Base-by-base conservation (phyloP, 1,140 invertebrate species). In the Formica selysi region DNA sequence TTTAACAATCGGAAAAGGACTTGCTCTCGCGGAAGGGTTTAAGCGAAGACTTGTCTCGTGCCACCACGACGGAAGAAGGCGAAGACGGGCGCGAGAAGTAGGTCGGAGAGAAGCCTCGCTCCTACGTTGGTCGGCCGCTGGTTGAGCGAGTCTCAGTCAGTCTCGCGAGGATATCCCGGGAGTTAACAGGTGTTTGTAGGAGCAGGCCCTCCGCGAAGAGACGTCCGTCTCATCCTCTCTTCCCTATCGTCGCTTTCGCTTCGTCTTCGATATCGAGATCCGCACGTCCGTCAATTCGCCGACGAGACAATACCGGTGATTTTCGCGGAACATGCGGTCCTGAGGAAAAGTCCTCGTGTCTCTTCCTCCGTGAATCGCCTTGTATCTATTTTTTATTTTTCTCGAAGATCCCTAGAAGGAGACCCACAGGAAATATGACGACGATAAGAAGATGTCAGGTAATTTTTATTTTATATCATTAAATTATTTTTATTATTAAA, bases 161-260 rank as follows among this genome's bases (percentile, higher is more conserved):
- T 95, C 94, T 95, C 88, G 91, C 92, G 79, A 95, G 93, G 94
- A 93, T 94, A 93, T 94, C 92, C 94, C 93, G 92, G 93, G 93
- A 93, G 94, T 94, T 91, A 95, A 95, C 94, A 95, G 94, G 95
- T 95, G 94, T 89, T 51, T 51, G 74, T 88, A 91, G 90, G 73
- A 89, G 61, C 76, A 74, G 90, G 68, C 78, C 48, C 71, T 86
- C 70, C 76, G 32, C 13, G 19, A 22, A 36, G 59, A 68, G 68
- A 61, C 68, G 19, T 76, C 51, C 8, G 6, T 54, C 67, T 29
- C 29, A 19, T 22, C 2, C 2, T 13, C 29, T 3, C 13, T 13
- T 36, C 6, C 1, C 16, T 67, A 11, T 41, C 73, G 10, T 54
- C 13, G 19, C 29, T 74, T 38, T 41, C 36, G 16, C 44, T 16